These are phyloP conservation scores for Cheilosia soror DNA, from an alignment of 2,888 invertebrate species.

Conservation along the genomic window DNA sequence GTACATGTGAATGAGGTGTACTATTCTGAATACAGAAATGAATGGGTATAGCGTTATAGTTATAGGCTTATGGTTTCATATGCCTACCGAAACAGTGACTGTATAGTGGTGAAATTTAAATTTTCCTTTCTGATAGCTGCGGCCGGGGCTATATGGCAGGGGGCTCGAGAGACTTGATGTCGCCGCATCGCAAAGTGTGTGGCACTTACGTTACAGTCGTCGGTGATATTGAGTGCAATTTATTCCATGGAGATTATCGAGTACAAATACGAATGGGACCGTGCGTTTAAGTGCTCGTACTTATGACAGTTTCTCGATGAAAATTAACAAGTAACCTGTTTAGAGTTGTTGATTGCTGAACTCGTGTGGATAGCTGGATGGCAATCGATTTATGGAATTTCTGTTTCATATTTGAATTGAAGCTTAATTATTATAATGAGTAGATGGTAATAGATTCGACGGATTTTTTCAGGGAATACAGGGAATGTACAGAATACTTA, in stretches of 20 bases:
- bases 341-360: background rate
- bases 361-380: background rate
- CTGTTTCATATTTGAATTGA: background rate
- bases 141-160: background rate
- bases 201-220: background rate
- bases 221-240: slow-evolving; percentile 1
- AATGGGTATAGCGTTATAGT: background rate
- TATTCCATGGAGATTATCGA: background rate
- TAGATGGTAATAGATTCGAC: too few species aligned
- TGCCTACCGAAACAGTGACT: background rate
- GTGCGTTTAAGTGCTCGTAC: background rate
- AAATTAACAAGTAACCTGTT: slow-evolving; percentile 21
- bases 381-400: background rate
- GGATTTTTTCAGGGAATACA: too few species aligned
- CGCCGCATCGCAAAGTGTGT: background rate
- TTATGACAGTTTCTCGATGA: slow-evolving; percentile 7
- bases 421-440: too few species aligned
- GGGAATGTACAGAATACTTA: too few species aligned
- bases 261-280: background rate
- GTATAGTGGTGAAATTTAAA: slow-evolving; percentile 12
- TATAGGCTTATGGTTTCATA: background rate
- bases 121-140: slow-evolving; percentile 1
- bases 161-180: slow-evolving; percentile 5
- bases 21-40: slow-evolving; percentile 30
- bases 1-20: slow-evolving; percentile 10